phyloP scores from a whole-genome alignment of 2,113 vertebrate genomes.

The Rhea americana region DNA sequence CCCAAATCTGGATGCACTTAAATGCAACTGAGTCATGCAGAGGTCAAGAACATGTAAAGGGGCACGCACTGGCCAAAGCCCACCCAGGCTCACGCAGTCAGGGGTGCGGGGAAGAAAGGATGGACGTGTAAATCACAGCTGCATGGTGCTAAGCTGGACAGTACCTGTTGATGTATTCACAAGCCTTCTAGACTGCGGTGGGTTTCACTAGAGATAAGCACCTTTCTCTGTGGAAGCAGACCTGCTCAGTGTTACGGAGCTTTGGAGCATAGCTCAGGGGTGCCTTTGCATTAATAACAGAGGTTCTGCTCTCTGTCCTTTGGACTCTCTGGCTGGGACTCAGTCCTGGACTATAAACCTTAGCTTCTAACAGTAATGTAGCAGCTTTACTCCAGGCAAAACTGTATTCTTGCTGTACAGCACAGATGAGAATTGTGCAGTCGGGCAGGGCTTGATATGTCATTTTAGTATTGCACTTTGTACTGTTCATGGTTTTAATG shows the following conservation, averaged over 20 bases:
- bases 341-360: neutral
- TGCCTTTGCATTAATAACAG: neutral
- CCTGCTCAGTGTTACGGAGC: neutral
- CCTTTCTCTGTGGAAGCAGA: neutral
- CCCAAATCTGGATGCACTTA: neutral
- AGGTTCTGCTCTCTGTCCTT: neutral
- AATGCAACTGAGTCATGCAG: accelerated
- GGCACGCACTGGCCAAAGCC: accelerated
- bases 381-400: neutral
- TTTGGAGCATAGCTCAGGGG: neutral
- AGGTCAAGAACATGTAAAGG: accelerated
- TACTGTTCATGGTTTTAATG: constrained; percentile 30
- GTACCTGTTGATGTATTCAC: neutral
- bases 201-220: neutral
- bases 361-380: neutral
- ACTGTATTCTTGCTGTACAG: neutral
- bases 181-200: neutral
- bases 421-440: neutral
- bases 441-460: neutral
- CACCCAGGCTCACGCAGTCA: neutral
- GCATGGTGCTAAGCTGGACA: accelerated
- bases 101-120: neutral
- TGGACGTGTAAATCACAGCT: neutral
- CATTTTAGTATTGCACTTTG: constrained; percentile 48
- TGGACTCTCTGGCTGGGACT: neutral